phyloP scores from a whole-genome alignment of 2,113 vertebrate genomes.

The Eulacestoma nigropectus region DNA sequence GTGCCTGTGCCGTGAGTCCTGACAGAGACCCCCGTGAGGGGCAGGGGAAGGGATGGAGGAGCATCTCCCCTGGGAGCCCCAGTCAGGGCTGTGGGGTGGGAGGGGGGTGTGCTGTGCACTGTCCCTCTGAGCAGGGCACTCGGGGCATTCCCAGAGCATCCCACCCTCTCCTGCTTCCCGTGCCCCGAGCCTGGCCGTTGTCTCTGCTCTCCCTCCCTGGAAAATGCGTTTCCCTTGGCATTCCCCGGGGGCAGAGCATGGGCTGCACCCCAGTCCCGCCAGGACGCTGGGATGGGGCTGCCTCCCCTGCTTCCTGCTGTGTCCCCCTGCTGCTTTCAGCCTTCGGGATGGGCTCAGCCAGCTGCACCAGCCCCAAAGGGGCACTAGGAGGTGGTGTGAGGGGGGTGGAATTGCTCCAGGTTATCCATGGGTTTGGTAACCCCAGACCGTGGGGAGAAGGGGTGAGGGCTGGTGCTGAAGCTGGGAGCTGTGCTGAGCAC shows the following conservation, averaged over 20 bases:
- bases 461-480: not conserved
- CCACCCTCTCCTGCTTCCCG: fast-evolving
- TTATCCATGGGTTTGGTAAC: not conserved
- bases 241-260: fast-evolving
- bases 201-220: not conserved
- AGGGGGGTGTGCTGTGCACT: fast-evolving
- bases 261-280: not conserved
- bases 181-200: fast-evolving
- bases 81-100: fast-evolving
- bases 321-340: not conserved
- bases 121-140: not conserved
- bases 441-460: fast-evolving
- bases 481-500: not conserved
- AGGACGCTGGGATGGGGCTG: not conserved
- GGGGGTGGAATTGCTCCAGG: not conserved
- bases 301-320: fast-evolving
- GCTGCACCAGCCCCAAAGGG: too few relatives aligned
- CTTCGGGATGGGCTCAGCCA: not conserved
- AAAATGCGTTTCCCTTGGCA: not conserved
- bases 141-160: not conserved
- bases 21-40: fast-evolving
- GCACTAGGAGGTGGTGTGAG: fast-evolving
- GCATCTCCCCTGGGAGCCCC: not conserved
- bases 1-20: not conserved
- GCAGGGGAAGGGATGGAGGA: not conserved